Evolutionary conservation across 2,113 vertebrate genomes (phyloP).

Genomic region (Falcunculus frontatus): DNA sequence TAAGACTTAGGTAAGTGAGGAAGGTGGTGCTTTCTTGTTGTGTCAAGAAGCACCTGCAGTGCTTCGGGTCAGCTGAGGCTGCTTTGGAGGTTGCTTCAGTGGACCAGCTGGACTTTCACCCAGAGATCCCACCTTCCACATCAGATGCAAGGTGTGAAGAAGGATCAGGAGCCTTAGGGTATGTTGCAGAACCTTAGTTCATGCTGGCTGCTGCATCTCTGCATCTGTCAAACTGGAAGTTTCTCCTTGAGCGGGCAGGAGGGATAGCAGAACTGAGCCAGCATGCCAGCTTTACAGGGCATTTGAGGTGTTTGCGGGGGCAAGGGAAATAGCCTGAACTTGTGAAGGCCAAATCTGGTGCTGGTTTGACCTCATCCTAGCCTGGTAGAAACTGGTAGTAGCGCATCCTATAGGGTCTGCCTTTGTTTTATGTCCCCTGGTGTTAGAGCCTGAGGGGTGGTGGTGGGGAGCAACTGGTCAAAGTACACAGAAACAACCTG

Average conservation of each 20-base stretch:
- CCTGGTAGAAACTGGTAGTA: neutral
- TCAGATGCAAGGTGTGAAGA: neutral
- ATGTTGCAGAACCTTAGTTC: neutral
- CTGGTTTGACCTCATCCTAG: neutral
- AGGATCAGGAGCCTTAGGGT: neutral
- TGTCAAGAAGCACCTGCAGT: neutral
- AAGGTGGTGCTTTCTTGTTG: neutral
- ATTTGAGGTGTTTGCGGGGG: neutral
- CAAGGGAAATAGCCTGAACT: neutral
- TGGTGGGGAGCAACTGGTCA: neutral
- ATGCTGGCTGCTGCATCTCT: neutral
- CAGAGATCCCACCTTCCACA: neutral
- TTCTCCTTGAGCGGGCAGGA: neutral
- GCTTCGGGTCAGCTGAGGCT: neutral
- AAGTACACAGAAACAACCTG: neutral
- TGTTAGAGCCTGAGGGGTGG: neutral
- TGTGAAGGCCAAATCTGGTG: neutral
- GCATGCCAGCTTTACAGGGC: fast-evolving
- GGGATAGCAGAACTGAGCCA: neutral
- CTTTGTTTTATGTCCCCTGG: neutral
- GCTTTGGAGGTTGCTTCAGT: neutral
- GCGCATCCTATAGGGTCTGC: fast-evolving
- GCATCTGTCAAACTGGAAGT: neutral
- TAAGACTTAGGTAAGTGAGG: neutral
- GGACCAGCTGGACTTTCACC: neutral